A percentile compares a stretch with the other conserved stretches of the same genome.
Conservation (phyloP, 1,140 invertebrate species). For the Coelopa frigida region DNA sequence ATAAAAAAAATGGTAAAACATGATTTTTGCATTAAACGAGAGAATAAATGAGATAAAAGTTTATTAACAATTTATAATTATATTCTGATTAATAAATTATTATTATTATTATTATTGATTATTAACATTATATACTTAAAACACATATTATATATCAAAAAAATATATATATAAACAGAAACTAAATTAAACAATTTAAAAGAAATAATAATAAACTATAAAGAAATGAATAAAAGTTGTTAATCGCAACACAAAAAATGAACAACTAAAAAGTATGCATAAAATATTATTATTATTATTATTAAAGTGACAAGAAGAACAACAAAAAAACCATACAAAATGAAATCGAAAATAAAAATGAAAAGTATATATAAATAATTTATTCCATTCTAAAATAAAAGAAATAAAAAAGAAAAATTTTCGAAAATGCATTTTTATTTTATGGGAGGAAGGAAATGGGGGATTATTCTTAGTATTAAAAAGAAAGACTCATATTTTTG, state of each 20-base stretch:
- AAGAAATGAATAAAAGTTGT: constrained; percentile 3
- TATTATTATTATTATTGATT: not conserved
- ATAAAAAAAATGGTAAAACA: too few relatives aligned
- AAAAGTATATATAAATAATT: not conserved
- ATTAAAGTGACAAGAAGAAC: not conserved
- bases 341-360: not conserved
- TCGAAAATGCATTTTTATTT: too few relatives aligned
- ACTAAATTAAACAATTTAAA: not conserved
- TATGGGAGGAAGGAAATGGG: too few relatives aligned
- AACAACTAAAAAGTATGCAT: not conserved
- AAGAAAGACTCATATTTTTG: too few relatives aligned
- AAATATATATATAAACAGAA: constrained; percentile 5
- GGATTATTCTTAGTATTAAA: too few relatives aligned
- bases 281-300: not conserved
- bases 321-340: not conserved
- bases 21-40: too few relatives aligned
- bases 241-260: not conserved
- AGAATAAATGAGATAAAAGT: not conserved
- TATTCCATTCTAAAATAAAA: not conserved
- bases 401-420: not conserved
- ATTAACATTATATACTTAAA: not conserved
- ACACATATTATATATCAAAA: not conserved
- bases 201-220: not conserved
- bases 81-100: not conserved
- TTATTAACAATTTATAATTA: not conserved